Base-by-base conservation (phyloP, 2,888 invertebrate genomes). In the Pachymerium ferrugineum region DNA sequence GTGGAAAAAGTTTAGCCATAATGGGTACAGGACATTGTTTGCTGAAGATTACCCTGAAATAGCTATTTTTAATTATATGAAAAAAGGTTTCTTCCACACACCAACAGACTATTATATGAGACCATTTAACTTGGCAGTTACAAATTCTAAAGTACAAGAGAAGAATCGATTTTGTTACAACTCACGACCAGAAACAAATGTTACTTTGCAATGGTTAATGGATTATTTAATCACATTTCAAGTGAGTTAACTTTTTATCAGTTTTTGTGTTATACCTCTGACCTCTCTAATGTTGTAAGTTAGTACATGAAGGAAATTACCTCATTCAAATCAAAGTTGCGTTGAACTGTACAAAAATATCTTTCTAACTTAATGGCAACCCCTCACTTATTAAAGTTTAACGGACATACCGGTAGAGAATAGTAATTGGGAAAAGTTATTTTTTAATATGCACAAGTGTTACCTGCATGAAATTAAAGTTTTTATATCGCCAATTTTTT, bases 51-150 rank as follows among this genome's bases (percentile, higher is more conserved):
- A 88, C 76, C 85, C 89, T 0, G 79, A 80, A 1, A 89, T 93
- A 4, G 89, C 89, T 72, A 92, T 92, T 0, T 92, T 91, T 80
- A 90, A 90, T 79, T 91, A 88, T 78, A 80, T 86, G 14, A 90
- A 90, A 79, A 83, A 85, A 54, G 91, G 91, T 0, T 94, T 94
- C 79, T 83, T 84, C 4, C 82, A 86, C 10, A 87, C 88, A 0
- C 94, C 95, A 0, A 89, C 91, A 0, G 92, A 94, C 80, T 92
- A 92, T 79, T 94, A 93, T 77, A 84, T 91, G 77, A 85, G 91
- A 73, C 90, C 92, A 0, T 89, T 91, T 79, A 87, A 90, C 79
- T 81, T 88, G 35, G 89, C 84, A 77, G 87, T 89, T 72, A 92
- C 92, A 81, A 81, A 83, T 0, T 90, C 3, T 91, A 91, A 0